Conservation (phyloP, 2,888 invertebrate genomes). For the Cistogaster globosa region DNA sequence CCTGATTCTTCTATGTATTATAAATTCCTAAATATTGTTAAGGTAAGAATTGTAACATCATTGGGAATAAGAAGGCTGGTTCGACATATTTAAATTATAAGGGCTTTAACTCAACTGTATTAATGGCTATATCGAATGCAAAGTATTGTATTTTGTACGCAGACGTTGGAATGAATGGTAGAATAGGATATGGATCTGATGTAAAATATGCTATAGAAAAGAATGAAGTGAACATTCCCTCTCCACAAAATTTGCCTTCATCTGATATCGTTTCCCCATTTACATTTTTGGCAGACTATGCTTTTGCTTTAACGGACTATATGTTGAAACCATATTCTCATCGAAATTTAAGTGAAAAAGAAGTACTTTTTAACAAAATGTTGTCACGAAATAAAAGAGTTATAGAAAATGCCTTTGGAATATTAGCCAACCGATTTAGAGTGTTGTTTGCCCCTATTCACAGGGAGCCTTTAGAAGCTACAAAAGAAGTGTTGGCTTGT, state of each 20-base stretch:
- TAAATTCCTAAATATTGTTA: neutral
- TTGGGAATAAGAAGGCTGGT: slow-evolving; percentile 22
- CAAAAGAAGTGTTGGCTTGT: neutral
- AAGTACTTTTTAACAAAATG: no score
- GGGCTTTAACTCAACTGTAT: slow-evolving; percentile 37
- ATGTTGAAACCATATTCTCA: no score
- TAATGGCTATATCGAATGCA: slow-evolving; percentile 40
- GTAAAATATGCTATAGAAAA: slow-evolving; percentile 39
- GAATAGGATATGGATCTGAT: slow-evolving; percentile 42
- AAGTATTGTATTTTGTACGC: slow-evolving; percentile 40
- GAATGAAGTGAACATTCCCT: slow-evolving; percentile 12
- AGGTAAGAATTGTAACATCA: slow-evolving; percentile 39
- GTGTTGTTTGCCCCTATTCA: slow-evolving; percentile 23
- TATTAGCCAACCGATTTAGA: slow-evolving; percentile 34
- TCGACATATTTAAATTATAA: slow-evolving; percentile 47
- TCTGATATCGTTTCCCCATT: slow-evolving; percentile 21
- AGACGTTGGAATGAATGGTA: slow-evolving; percentile 36
- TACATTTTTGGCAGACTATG: slow-evolving; percentile 42
- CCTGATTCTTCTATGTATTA: neutral
- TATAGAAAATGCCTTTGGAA: slow-evolving; percentile 54
- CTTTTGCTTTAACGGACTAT: slow-evolving; percentile 17
- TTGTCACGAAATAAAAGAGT: neutral
- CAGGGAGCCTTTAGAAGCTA: slow-evolving; percentile 19
- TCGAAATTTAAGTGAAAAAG: no score
- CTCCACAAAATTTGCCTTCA: slow-evolving; percentile 24